Base-by-base conservation (phyloP, 2,888 invertebrate genomes). In the Ormyrus thymus region DNA sequence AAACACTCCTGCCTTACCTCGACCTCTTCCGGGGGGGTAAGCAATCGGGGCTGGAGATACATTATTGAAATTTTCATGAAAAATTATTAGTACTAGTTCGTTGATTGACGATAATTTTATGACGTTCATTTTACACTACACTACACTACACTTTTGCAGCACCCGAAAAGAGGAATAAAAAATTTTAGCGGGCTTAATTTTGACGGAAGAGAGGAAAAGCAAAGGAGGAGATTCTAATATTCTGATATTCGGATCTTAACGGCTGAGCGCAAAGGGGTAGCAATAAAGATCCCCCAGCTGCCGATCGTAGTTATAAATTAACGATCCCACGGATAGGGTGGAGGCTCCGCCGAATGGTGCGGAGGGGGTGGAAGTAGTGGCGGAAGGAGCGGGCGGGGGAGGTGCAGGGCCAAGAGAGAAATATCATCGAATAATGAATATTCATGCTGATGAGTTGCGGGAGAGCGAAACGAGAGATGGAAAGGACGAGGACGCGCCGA, bases 341-440 rank as follows among this genome's bases (percentile, higher is more conserved):
- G 75, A 61, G 53, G 29, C 53, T 53, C 61, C 53, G 59, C 11
- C 15, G 59, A 59, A 59, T 59, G 50, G 29, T 78, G 82, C 82
- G 82, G 76, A 70, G 75, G 83, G 81, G 80, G 83, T 29, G 45
- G 46, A 70, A 68, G 56, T 64, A 56, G 65, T 58, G 56, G 58
- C 65, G 45, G 64, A 64, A 70, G 58, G 70, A 64, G 74, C 43
- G 6, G 43, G 43, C 48, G 79, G 70, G 6, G 43, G 43, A 56
- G 79, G 70, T 59, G 76, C 72, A 50, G 78, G 78, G 72, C 71
- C 69, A 73, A 73, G 79, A 83, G 87, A 87, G 89, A 89, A 89
- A 89, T 89, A 89, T 89, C 89, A 89, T 89, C 89, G 88, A 89
- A 88, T 88, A 87, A 89, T 89, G 89, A 89, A 89, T 89, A 89